Conservation (phyloP, 1,140 invertebrate species). For the Pteromalus puparum region DNA sequence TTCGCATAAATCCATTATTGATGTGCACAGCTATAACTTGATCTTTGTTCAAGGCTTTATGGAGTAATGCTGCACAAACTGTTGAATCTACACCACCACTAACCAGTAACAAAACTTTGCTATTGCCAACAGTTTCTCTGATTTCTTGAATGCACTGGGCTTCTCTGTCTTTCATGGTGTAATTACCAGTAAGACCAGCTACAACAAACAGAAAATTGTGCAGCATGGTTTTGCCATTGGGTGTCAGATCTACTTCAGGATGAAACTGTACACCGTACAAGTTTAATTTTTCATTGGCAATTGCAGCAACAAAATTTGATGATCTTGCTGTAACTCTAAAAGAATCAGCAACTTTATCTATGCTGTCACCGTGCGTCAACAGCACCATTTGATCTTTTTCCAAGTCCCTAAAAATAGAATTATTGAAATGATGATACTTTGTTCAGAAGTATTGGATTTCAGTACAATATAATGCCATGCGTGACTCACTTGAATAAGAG, state of each 20-base stretch:
- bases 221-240: conserved; percentile 93
- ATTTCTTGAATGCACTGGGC: conserved; percentile 96
- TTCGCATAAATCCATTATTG: conserved; percentile 99
- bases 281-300: conserved; percentile 92
- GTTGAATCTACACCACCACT: conserved; percentile 97
- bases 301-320: conserved; percentile 89
- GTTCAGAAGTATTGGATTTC: conserved; percentile 21
- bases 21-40: conserved; percentile 98
- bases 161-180: conserved; percentile 92
- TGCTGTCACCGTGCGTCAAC: conserved; percentile 97
- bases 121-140: conserved; percentile 89
- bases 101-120: conserved; percentile 93
- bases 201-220: conserved; percentile 97
- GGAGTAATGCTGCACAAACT: conserved; percentile 96
- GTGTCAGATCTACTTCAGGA: conserved; percentile 96
- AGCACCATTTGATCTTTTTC: conserved; percentile 92
- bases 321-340: conserved; percentile 91
- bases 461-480: conserved; percentile 22
- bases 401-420: conserved; percentile 81
- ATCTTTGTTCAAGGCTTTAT: conserved; percentile 91
- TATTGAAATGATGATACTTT: conserved; percentile 25
- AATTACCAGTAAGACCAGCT: conserved; percentile 89
- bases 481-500: conserved; percentile 93
- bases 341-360: conserved; percentile 91
- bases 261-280: conserved; percentile 99